phyloP scores from a whole-genome alignment of 2,888 invertebrate species.

The Allygus modestus region DNA sequence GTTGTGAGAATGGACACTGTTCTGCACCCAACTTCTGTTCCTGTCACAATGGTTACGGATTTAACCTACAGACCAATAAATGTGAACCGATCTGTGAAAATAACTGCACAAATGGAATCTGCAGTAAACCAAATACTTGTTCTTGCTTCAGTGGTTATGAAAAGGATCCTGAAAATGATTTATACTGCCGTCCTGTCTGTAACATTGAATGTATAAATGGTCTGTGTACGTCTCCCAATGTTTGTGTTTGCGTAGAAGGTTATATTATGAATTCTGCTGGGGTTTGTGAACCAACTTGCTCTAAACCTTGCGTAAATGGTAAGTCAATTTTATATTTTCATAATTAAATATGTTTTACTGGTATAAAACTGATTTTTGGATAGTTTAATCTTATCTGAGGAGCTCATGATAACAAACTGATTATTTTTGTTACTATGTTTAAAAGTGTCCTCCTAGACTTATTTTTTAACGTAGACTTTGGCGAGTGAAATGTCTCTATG shows the following conservation, averaged over 20 bases:
- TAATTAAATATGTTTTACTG: neutral
- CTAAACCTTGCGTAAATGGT: slow-evolving; percentile 17
- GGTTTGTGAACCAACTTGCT: neutral
- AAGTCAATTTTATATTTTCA: neutral
- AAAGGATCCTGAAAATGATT: neutral
- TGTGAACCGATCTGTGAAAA: slow-evolving; percentile 17
- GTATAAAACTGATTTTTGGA: too few species aligned
- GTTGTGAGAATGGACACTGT: slow-evolving; percentile 9
- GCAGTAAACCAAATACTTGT: neutral
- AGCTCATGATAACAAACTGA: too few species aligned
- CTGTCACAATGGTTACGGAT: neutral
- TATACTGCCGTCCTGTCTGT: neutral
- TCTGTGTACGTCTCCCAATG: neutral
- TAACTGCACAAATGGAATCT: slow-evolving; percentile 4
- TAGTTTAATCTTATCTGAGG: too few species aligned
- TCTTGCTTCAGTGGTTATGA: slow-evolving; percentile 3
- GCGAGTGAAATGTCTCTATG: too few species aligned
- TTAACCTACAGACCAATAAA: neutral
- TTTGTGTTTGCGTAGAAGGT: neutral
- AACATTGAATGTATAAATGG: slow-evolving; percentile 1
- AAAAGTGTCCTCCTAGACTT: too few species aligned
- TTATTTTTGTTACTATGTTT: too few species aligned
- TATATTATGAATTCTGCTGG: neutral
- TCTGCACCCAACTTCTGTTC: neutral
- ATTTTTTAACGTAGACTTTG: too few species aligned